Evolutionary conservation across 1,140 invertebrate genomes (phyloP), one percentile per base, ranked within the genome.

Genomic region (Drosophila orena): DNA sequence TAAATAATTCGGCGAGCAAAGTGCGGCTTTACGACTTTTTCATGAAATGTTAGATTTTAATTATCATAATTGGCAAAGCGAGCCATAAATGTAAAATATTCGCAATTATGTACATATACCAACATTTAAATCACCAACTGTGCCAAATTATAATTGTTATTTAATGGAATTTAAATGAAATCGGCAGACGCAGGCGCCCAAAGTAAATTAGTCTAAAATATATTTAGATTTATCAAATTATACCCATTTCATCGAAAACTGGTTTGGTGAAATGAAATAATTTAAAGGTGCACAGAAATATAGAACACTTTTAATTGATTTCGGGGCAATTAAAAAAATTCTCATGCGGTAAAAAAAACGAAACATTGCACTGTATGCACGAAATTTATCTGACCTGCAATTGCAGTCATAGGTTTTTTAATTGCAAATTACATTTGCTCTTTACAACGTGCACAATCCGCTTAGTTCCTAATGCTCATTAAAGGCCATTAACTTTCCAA

Each of bases 401-500:
- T 64, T 74, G 50, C 24, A 30, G 49, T 5, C 14, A 40, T 42
- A 37, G 8, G 37, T 47, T 42, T 50, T 73, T 74, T 43, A 74
- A 74, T 74, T 74, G 52, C 50, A 74, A 49, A 74, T 76, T 66
- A 66, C 47, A 52, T 56, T 66, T 65, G 46, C 38, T 35, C 49
- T 75, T 47, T 27, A 11, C 54, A 49, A 34, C 56, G 38, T 43
- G 42, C 77, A 47, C 57, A 80, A 80, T 76, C 54, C 60, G 58
- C 54, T 72, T 80, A 70, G 27, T 12, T 35, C 42, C 70, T 79
- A 83, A 79, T 83, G 66, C 77, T 55, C 58, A 85, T 84, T 66
- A 78, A 71, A 53, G 46, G 61, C 59, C 86, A 86, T 85, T 86
- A 86, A 73, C 72, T 85, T 84, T 73, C n/a, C 43, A 35, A 56